These are phyloP conservation scores for Catagonus wagneri DNA, from an alignment of 2,113 vertebrate genomes.

Conservation along the genomic window DNA sequence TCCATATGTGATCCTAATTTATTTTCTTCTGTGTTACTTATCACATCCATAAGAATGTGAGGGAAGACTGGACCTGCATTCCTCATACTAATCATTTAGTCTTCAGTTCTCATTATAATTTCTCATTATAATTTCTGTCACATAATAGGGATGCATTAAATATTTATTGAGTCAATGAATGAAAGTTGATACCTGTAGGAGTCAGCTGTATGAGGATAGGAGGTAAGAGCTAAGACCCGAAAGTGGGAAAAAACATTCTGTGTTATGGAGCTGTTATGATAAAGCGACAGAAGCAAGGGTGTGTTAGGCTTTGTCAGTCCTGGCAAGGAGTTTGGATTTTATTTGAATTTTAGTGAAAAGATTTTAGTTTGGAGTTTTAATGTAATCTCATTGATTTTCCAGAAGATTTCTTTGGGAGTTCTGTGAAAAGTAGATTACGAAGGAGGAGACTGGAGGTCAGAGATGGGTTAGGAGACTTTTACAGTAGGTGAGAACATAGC, in stretches of 20 bases:
- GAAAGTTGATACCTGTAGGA: neutral
- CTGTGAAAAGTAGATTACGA: neutral
- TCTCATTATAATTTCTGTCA: neutral
- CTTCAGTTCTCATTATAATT: neutral
- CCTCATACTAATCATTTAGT: neutral
- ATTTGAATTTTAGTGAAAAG: conserved; percentile 11
- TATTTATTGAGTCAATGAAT: neutral
- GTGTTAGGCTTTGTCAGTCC: neutral
- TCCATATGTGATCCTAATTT: neutral
- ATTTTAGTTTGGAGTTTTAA: conserved; percentile 34
- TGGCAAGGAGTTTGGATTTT: conserved; percentile 34
- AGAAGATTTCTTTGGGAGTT: neutral
- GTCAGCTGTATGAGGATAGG: neutral
- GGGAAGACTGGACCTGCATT: neutral
- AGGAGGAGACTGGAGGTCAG: neutral
- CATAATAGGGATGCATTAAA: neutral
- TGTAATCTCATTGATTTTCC: neutral
- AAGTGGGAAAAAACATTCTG: neutral
- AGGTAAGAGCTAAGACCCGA: neutral
- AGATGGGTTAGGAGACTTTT: neutral
- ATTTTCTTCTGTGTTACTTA: neutral
- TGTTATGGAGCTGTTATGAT: neutral
- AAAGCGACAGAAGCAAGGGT: neutral
- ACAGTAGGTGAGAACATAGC: neutral
- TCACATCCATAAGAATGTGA: neutral